These are phyloP conservation scores for Theretra japonica DNA, from an alignment of 2,888 invertebrate species.

Conservation along the genomic window DNA sequence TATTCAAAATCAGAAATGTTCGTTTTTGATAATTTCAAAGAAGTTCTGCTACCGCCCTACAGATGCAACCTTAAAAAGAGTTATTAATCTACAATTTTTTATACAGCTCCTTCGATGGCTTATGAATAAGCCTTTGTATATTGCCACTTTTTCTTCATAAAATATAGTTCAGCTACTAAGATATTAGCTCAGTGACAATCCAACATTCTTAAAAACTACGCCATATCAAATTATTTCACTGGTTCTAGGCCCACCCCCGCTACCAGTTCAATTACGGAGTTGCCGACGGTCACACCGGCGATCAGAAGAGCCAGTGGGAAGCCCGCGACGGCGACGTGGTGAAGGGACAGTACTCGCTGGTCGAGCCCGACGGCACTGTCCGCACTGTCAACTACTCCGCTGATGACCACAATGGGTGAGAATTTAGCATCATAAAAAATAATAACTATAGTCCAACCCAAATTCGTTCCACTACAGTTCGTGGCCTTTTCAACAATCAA, in stretches of 20 bases:
- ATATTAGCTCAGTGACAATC: background rate
- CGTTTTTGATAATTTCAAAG: too few species aligned
- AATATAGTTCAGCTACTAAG: too few species aligned
- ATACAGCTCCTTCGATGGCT: too few species aligned
- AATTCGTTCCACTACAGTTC: too few species aligned
- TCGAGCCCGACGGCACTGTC: constrained; percentile 86
- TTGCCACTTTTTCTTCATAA: too few species aligned
- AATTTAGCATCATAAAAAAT: constrained; percentile 26
- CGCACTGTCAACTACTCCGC: constrained; percentile 86
- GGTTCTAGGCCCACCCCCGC: constrained; percentile 84
- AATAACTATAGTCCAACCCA: background rate
- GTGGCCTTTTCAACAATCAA: too few species aligned
- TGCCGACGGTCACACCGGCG: constrained; percentile 86
- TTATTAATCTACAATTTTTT: too few species aligned
- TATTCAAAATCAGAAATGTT: too few species aligned
- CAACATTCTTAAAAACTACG: background rate
- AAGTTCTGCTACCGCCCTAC: too few species aligned
- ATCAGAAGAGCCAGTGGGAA: constrained; percentile 86
- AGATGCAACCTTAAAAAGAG: too few species aligned
- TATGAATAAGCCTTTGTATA: too few species aligned
- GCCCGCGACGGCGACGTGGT: constrained; percentile 86
- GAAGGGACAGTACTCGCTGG: constrained; percentile 87
- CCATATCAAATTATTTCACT: background rate
- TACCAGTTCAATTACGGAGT: constrained; percentile 87
- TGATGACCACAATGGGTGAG: constrained; percentile 85